Evolutionary conservation across 2,888 invertebrate species (phyloP), one percentile per base, ranked within the genome.

Genomic region (Griposia aprilina): DNA sequence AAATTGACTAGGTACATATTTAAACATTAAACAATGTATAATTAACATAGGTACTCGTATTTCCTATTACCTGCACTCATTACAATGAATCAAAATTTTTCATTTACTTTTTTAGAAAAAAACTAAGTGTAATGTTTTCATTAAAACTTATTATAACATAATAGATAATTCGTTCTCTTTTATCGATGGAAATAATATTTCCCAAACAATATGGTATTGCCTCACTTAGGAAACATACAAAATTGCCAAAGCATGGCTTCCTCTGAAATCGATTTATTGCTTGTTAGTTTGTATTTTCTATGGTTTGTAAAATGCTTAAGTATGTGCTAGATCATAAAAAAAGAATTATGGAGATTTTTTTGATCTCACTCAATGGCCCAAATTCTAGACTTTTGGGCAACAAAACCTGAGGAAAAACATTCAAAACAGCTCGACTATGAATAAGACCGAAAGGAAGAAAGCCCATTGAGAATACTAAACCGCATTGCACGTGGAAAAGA

Each of bases 401-500:
- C 11, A 70, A 45, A 45, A 36, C 26, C 23, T 2, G 26, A 30
- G 57, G 45, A 52, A 68, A 57, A 66, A 57, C 5, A 36, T 36
- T 48, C 10, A 4, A n/a, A 41, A 23, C 0, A 10, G 4, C 70
- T 45, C 5, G 68, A 84, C 87, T 88, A 88, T 84, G 84, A 78
- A 88, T 88, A 68, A 48, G 67, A 26, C 81, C 30, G 57, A 66
- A 76, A 66, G 60, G 69, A 78, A 87, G 85, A 87, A 81, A 82
- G 70, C 23, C 76, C 80, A 78, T 88, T 80, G 69, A 82, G 36
- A 75, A 63, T 63, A 63, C 48, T 7, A 71, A 86, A 72, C 84
- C 78, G 84, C 86, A 88, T 86, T 78, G 26, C 76, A 52, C 60
- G 84, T 17, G 52, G 26, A 80, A 89, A 52, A 60, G 80, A 78